A percentile compares a stretch with the other conserved stretches of the same genome.
Conservation (phyloP, 2,797 vertebrate genomes). For the Myotis daubentonii region DNA sequence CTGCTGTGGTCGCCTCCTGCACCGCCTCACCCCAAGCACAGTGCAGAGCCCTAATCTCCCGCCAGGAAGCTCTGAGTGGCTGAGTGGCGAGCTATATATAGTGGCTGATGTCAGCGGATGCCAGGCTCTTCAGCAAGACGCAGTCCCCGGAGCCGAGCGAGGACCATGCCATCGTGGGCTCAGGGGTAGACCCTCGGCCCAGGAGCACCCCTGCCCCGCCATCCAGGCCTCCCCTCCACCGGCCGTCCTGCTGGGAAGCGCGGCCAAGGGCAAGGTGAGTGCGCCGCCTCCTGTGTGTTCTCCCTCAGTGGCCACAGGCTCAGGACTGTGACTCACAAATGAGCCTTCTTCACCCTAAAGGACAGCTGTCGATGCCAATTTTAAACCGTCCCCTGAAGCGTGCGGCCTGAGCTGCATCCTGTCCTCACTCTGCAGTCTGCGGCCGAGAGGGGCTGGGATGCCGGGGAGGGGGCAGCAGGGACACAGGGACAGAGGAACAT, state of each 20-base stretch:
- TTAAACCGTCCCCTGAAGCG: conserved; percentile 57
- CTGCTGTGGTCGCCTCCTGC: conserved; percentile 6
- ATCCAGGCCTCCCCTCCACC: conserved; percentile 75
- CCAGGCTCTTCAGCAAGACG: conserved; percentile 90
- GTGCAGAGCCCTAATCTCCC: conserved; percentile 77
- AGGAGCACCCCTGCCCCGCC: conserved; percentile 80
- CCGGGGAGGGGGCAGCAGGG: background rate
- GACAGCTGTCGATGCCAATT: conserved; percentile 59
- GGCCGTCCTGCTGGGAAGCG: conserved; percentile 76
- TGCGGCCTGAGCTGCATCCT: conserved; percentile 51
- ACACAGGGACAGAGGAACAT: background rate
- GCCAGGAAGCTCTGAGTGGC: conserved; percentile 91
- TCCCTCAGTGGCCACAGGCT: conserved; percentile 78
- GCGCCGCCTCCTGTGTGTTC: conserved; percentile 81
- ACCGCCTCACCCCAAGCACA: conserved; percentile 35
- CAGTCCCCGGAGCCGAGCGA: conserved; percentile 85
- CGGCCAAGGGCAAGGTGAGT: conserved; percentile 84
- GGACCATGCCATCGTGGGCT: conserved; percentile 86
- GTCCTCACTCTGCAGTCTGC: conserved; percentile 52
- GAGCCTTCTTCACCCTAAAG: conserved; percentile 65
- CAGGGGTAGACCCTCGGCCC: conserved; percentile 84
- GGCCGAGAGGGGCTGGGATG: conserved; percentile 47
- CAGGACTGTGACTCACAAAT: conserved; percentile 71
- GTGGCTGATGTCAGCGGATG: conserved; percentile 94
- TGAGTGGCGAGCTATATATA: conserved; percentile 98